Conservation (phyloP, 2,888 invertebrate species). For the Chloromyia formosa region DNA sequence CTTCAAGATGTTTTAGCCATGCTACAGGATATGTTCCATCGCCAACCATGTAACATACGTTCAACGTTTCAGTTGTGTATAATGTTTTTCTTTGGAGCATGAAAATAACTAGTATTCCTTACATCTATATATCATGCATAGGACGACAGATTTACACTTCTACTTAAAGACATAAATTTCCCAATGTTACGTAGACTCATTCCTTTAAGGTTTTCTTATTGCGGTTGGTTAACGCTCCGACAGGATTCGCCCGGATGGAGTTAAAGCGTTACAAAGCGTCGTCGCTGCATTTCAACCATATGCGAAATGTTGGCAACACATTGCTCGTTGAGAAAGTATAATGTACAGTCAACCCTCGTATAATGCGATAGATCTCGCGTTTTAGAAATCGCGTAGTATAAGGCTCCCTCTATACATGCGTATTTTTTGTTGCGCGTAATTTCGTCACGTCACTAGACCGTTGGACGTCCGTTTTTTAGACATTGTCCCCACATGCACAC, state of each 20-base stretch:
- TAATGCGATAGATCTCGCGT: too few relatives aligned
- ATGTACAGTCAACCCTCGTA: too few relatives aligned
- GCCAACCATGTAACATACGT: conserved; percentile 27
- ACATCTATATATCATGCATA: conserved; percentile 45
- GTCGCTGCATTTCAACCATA: conserved; percentile 13
- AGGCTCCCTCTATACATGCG: too few relatives aligned
- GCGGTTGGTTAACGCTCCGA: conserved; percentile 28
- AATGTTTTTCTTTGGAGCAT: background rate
- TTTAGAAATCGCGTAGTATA: too few relatives aligned
- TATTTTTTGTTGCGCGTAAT: too few relatives aligned
- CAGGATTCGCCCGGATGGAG: background rate
- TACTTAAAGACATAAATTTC: conserved; percentile 50
- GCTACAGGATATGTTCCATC: conserved; percentile 1
- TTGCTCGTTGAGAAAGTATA: conserved; percentile 15
- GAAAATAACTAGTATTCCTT: background rate
- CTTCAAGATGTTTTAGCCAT: conserved; percentile 10
- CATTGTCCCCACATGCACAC: too few relatives aligned
- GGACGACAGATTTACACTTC: conserved; percentile 50
- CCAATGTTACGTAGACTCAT: conserved; percentile 44
- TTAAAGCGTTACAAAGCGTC: conserved; percentile 3
- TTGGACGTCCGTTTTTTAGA: too few relatives aligned
- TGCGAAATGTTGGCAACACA: conserved; percentile 29
- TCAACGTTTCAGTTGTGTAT: conserved; percentile 1
- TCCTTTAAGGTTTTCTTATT: conserved; percentile 31
- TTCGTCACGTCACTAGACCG: too few relatives aligned